phyloP scores from a whole-genome alignment of 2,888 invertebrate species.

The Eulithis testata region DNA sequence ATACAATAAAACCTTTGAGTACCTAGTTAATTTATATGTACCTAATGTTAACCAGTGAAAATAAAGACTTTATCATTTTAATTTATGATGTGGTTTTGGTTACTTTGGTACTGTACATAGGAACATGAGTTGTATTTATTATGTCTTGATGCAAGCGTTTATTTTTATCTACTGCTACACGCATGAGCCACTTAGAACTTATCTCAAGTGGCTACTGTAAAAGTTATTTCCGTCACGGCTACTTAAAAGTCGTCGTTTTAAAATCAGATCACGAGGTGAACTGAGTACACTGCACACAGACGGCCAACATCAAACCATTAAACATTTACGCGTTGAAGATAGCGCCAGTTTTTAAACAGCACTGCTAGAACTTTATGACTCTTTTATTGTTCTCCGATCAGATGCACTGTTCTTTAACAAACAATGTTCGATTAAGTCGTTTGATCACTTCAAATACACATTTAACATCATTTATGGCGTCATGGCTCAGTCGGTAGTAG shows the following conservation, averaged over 20 bases:
- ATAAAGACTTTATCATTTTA: too few species aligned
- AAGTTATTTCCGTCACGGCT: constrained; percentile 74
- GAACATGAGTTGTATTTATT: neutral
- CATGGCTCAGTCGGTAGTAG: too few species aligned
- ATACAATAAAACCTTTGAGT: too few species aligned
- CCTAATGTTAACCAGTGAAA: too few species aligned
- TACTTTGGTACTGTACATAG: too few species aligned
- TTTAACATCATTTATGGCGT: constrained; percentile 46
- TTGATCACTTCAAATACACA: constrained; percentile 51
- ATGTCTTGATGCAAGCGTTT: neutral
- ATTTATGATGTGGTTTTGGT: too few species aligned
- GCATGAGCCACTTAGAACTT: constrained; percentile 47
- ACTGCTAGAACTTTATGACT: constrained; percentile 70
- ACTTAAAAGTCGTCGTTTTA: constrained; percentile 78
- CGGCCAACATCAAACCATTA: constrained; percentile 68
- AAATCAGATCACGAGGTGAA: constrained; percentile 68
- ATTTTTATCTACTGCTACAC: constrained; percentile 11
- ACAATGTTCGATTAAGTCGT: constrained; percentile 59
- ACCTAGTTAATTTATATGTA: too few species aligned
- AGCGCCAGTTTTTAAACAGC: constrained; percentile 75
- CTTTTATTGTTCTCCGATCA: constrained; percentile 76
- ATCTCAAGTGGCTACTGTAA: constrained; percentile 69
- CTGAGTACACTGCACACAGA: constrained; percentile 49
- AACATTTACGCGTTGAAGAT: constrained; percentile 78
- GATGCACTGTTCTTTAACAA: constrained; percentile 64